Evolutionary conservation across 2,797 vertebrate genomes (phyloP), one percentile per base, ranked within the genome.

Genomic region (Prunella strophiata): DNA sequence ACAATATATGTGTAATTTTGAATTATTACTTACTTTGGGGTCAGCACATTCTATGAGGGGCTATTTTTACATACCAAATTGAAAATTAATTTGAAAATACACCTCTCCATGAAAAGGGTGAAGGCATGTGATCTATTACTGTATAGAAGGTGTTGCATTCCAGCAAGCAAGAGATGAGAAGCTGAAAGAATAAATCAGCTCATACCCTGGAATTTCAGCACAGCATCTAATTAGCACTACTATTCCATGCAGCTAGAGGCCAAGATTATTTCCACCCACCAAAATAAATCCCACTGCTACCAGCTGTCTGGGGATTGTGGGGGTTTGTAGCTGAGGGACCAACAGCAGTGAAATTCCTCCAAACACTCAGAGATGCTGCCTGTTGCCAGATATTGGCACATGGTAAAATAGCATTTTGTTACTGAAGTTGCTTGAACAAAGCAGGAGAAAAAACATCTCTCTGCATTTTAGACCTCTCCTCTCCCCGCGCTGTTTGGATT

Each of bases 171-270:
- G 59, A 89, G 63, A 93, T 0, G 1, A 88, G 58, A 95, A 75
- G 23, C 51, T 80, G 51, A 40, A 76, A 66, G n/a, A 89, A 88
- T 15, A 27, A 70, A 89, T 78, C 76, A 81, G 47, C 22, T 78
- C 54, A 50, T 59, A 75, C 10, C 51, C 71, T 63, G 40, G 36
- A 83, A 88, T 67, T 89, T 89, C 70, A 88, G 54, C 66, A 78
- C 43, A 88, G 85, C 47, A 75, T 89, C 80, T 89, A 78, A 91
- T 81, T 92, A 88, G 65, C 73, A 47, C 62, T 78, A 78, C 38
- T 92, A 70, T 63, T 88, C 34, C 70, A 76, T 13, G 40, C 45
- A 96, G 84, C 36, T 62, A 52, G 66, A 83, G 67, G 45, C 55
- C 59, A 86, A 90, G 43, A 59, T 81, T 68, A 78, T 66, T 70